These are phyloP conservation scores for Erpornis zantholeuca DNA, from an alignment of 2,113 vertebrate species.

Conservation along the genomic window DNA sequence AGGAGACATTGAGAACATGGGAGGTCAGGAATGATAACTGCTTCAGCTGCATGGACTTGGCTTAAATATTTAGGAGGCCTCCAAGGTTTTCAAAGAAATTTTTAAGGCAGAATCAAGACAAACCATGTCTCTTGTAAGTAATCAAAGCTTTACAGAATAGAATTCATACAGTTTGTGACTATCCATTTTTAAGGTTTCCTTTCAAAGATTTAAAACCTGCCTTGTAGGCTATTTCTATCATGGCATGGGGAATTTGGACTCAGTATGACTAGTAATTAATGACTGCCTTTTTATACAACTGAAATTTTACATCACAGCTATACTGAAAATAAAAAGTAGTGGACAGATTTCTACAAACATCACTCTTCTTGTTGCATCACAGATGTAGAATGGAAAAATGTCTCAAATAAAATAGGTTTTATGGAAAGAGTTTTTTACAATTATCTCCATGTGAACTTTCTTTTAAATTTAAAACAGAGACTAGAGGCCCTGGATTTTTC, in stretches of 20 bases:
- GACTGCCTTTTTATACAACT: not conserved
- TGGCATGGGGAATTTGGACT: not conserved
- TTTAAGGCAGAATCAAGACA: slow-evolving; percentile 25
- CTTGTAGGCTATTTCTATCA: not conserved
- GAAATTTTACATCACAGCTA: not conserved
- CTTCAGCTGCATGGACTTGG: not conserved
- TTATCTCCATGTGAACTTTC: not conserved
- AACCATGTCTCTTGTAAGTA: not conserved
- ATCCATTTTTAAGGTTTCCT: not conserved
- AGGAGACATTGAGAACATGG: not conserved
- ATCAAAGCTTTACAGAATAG: not conserved
- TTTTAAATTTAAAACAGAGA: slow-evolving; percentile 4
- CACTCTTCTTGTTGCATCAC: not conserved
- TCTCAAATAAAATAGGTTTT: not conserved
- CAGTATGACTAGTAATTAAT: not conserved
- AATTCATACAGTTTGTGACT: not conserved
- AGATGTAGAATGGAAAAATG: not conserved
- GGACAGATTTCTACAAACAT: not conserved
- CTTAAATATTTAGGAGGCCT: not conserved
- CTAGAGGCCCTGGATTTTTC: not conserved
- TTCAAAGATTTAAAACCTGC: slow-evolving; percentile 10
- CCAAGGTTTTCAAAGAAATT: not conserved
- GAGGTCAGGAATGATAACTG: not conserved
- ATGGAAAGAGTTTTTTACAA: not conserved
- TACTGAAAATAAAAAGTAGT: not conserved